These are phyloP conservation scores for Mohoua ochrocephala DNA, from an alignment of 2,113 vertebrate genomes.

Conservation along the genomic window DNA sequence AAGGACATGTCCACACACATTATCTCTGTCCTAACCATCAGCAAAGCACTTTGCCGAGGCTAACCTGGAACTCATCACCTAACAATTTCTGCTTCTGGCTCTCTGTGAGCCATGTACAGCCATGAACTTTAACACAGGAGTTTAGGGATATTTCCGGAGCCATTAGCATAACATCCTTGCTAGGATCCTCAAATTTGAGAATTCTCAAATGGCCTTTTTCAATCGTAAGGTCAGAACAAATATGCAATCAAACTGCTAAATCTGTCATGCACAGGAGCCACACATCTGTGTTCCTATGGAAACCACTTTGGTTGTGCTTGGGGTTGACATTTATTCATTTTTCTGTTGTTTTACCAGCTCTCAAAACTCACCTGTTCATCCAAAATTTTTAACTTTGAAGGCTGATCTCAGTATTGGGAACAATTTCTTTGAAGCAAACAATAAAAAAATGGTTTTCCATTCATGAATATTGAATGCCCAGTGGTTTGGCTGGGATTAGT, in stretches of 20 bases:
- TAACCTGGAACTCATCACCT: not conserved
- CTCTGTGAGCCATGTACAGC: not conserved
- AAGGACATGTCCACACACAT: not conserved
- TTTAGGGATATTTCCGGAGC: slow-evolving; percentile 33
- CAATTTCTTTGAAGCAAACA: not conserved
- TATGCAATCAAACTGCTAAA: slow-evolving; percentile 10
- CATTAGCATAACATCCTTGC: slow-evolving; percentile 23
- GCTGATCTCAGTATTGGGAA: not conserved
- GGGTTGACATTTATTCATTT: slow-evolving; percentile 20
- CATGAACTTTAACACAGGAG: not conserved
- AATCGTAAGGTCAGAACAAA: slow-evolving; percentile 58
- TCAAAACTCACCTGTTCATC: not conserved
- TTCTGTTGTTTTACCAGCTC: not conserved
- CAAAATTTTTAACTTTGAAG: not conserved
- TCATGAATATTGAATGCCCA: not conserved
- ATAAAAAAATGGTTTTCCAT: not conserved
- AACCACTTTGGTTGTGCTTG: not conserved
- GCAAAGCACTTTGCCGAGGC: not conserved
- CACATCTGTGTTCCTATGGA: slow-evolving; percentile 55
- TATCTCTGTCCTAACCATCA: not conserved
- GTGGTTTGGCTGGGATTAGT: not conserved
- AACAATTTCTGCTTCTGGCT: not conserved
- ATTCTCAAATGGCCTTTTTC: slow-evolving; percentile 22
- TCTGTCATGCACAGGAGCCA: not conserved
- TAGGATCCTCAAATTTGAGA: slow-evolving; percentile 20